phyloP scores from a whole-genome alignment of 2,113 vertebrate species.

The Zootoca vivipara region DNA sequence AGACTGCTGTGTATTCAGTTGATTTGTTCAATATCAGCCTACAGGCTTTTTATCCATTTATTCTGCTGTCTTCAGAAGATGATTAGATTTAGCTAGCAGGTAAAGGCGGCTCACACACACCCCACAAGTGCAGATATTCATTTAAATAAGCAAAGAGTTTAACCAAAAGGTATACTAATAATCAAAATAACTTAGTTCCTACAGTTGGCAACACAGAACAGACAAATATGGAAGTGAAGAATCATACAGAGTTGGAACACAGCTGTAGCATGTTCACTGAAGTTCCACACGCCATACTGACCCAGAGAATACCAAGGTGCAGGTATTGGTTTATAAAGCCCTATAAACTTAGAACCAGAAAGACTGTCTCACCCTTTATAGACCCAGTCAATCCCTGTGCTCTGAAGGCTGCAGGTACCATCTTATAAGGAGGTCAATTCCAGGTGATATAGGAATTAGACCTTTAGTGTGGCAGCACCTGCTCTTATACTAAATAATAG shows the following conservation, averaged over 20 bases:
- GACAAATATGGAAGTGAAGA: neutral
- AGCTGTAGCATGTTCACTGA: rapidly evolving
- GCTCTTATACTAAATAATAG: too few relatives aligned
- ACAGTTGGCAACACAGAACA: neutral
- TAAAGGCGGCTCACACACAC: neutral
- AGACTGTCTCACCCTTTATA: too few relatives aligned
- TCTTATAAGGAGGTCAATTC: too few relatives aligned
- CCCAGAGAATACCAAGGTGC: rapidly evolving
- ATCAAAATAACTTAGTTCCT: neutral
- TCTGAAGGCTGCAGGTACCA: too few relatives aligned
- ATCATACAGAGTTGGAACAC: neutral
- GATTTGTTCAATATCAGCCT: neutral
- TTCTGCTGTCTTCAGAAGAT: slow-evolving; percentile 3
- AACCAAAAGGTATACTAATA: neutral
- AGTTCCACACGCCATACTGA: rapidly evolving
- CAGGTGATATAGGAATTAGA: too few relatives aligned
- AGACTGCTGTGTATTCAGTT: neutral
- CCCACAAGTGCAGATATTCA: neutral
- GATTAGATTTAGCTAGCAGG: neutral
- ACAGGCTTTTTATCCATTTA: neutral
- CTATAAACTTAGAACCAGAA: too few relatives aligned
- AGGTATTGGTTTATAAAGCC: too few relatives aligned
- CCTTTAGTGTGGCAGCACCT: too few relatives aligned
- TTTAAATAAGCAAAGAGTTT: neutral
- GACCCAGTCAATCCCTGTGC: too few relatives aligned